A percentile compares a stretch with the other conserved stretches of the same genome.
These are phyloP conservation scores for Oryzias melastigma DNA, from an alignment of 2,113 vertebrate species.

Conservation along the genomic window DNA sequence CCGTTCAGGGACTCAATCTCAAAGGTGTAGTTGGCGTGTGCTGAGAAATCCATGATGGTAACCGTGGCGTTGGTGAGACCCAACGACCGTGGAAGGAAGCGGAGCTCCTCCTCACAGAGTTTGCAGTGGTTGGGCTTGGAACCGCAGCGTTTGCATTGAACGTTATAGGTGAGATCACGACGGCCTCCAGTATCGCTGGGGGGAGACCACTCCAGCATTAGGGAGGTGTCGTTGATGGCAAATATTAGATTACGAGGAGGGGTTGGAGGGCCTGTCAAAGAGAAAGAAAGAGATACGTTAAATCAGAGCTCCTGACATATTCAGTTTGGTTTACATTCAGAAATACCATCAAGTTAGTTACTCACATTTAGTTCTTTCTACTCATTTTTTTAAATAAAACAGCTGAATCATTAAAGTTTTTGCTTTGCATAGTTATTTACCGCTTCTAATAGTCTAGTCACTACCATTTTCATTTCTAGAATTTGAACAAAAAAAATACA, in stretches of 20 bases:
- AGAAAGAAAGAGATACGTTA: background rate
- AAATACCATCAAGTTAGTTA: too few relatives aligned
- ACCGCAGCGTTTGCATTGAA: slow-evolving; percentile 89
- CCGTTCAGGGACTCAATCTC: slow-evolving; percentile 93
- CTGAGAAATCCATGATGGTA: slow-evolving; percentile 86
- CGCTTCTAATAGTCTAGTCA: too few relatives aligned
- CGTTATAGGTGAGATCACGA: slow-evolving; percentile 90
- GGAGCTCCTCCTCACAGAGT: slow-evolving; percentile 87
- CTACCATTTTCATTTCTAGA: too few relatives aligned
- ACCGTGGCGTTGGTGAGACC: slow-evolving; percentile 88
- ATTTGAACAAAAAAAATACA: too few relatives aligned
- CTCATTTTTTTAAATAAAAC: too few relatives aligned
- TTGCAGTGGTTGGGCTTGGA: slow-evolving; percentile 81
- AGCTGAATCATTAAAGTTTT: too few relatives aligned
- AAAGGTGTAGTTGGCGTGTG: slow-evolving; percentile 94
- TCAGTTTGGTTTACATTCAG: too few relatives aligned
- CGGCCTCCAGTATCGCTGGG: slow-evolving; percentile 90
- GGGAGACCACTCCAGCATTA: slow-evolving; percentile 93
- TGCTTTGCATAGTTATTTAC: too few relatives aligned
- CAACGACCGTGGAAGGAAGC: slow-evolving; percentile 85
- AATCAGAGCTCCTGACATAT: background rate
- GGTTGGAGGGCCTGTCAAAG: slow-evolving; percentile 82
- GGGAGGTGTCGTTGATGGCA: slow-evolving; percentile 91
- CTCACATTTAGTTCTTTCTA: too few relatives aligned
- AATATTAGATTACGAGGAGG: slow-evolving; percentile 84